Base-by-base conservation (phyloP, 1,140 invertebrate genomes). In the Heliconius eleuchia region DNA sequence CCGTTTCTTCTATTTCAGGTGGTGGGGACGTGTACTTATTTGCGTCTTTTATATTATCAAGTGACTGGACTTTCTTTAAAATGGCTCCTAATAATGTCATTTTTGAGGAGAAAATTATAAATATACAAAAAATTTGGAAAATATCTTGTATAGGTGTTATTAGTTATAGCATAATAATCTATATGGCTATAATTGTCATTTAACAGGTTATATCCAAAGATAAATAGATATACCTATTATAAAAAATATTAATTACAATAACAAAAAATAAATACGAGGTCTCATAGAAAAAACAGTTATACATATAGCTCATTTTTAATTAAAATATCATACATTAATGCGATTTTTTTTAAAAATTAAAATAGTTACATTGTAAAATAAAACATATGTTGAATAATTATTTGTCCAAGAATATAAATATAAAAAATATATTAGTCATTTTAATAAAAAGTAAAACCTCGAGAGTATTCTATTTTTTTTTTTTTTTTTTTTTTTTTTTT, bases 41-140 rank as follows among this genome's bases (percentile, higher is more conserved):
- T 9, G 27, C 34, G 5, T 66, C 60, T 30, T 13, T 66, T 1
- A 82, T 19, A 2, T 77, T 77, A 30, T 87, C 84, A 1, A 81
- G 76, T 1, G 84, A 85, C 27, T 83, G 79, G 0, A 84, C 85
- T 82, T 85, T 88, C 60, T 83, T 89, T 37, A 89, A 80, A 77
- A 91, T 88, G 11, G 86, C 85, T 3, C 78, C 79, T n/a, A 87
- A 46, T 57, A 88, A 71, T 34, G 88, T 87, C 89, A 90, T 90
- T 80, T 42, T 66, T 27, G 5, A 30, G 9, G 27, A 66, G n/a
- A 66, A 66, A 66, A 27, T 66, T 3, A 16, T 27, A 30, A 66
- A 66, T 66, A n/a, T 66, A 66, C 60, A 66, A 66, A 30, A 30
- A 66, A 66, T 66, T 66, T 66, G 11, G 60, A 66, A 27, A 66